A percentile compares a stretch with the other conserved stretches of the same genome.
phyloP scores from a whole-genome alignment of 2,797 vertebrate species.

The Petrocephalus sullivani region DNA sequence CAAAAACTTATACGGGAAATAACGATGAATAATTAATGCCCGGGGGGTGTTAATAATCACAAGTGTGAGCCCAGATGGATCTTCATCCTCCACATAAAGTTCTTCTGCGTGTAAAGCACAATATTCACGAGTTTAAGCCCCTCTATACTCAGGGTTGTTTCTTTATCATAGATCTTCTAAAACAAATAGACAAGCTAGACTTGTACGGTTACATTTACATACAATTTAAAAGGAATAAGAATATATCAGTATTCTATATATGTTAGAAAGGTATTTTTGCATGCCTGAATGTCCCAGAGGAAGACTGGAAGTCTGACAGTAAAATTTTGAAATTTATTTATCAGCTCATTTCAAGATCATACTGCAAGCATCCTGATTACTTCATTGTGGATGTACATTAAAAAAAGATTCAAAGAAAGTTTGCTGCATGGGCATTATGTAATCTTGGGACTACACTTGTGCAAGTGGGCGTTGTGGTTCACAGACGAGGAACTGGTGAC shows the following conservation, averaged over 20 bases:
- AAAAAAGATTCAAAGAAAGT: neutral
- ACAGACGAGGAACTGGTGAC: neutral
- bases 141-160: neutral
- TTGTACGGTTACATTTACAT: neutral
- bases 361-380: neutral
- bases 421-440: neutral
- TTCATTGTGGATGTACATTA: neutral
- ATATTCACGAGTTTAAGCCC: neutral
- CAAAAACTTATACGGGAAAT: constrained; percentile 19
- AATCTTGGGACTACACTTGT: neutral
- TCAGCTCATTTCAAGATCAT: neutral
- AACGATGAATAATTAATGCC: constrained; percentile 33
- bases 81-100: neutral
- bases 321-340: neutral
- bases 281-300: neutral
- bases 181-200: neutral
- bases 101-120: neutral
- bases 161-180: neutral
- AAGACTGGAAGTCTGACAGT: neutral
- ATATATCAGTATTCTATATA: neutral
- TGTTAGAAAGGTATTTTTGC: neutral
- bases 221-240: neutral
- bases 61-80: constrained; percentile 28
- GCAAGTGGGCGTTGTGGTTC: neutral
- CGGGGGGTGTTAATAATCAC: constrained; percentile 21